phyloP scores from a whole-genome alignment of 2,113 vertebrate species.

The Xiphias gladius region DNA sequence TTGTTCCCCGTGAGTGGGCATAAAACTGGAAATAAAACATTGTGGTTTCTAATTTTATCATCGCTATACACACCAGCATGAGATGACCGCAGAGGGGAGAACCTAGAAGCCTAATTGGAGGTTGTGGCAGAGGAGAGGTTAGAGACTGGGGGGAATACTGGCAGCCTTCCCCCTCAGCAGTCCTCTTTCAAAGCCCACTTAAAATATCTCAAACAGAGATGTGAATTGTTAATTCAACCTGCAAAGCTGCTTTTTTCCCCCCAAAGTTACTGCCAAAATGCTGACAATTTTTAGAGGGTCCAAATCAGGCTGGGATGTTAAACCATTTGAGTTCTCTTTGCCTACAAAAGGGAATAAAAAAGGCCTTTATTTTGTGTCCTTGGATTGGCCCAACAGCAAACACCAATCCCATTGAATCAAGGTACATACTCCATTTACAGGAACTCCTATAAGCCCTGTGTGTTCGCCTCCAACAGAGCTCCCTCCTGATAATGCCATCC shows the following conservation, averaged over 20 bases:
- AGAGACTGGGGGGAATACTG: constrained; percentile 48
- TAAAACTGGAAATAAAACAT: constrained; percentile 81
- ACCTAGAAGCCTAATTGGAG: constrained; percentile 78
- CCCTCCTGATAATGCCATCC: constrained; percentile 35
- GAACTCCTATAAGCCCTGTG: constrained; percentile 15
- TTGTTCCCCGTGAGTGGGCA: constrained; percentile 70
- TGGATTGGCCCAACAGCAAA: constrained; percentile 65
- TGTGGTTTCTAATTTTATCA: constrained; percentile 81
- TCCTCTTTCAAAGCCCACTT: constrained; percentile 70
- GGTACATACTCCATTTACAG: constrained; percentile 37
- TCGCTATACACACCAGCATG: constrained; percentile 65
- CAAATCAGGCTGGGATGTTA: constrained; percentile 61
- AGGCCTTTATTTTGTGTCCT: constrained; percentile 62
- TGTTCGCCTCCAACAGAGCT: constrained; percentile 30
- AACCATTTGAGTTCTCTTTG: constrained; percentile 56
- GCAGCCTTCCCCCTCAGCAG: constrained; percentile 69
- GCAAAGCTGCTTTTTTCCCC: constrained; percentile 51
- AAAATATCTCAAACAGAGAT: constrained; percentile 82
- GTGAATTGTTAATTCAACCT: constrained; percentile 79
- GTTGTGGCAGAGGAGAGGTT: constrained; percentile 74
- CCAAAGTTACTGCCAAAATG: constrained; percentile 60
- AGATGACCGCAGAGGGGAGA: constrained; percentile 72
- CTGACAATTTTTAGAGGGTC: constrained; percentile 62
- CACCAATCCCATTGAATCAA: constrained; percentile 56
- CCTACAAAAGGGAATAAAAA: constrained; percentile 58